A percentile compares a stretch with the other conserved stretches of the same genome.
phyloP scores from a whole-genome alignment of 1,140 invertebrate genomes.

The Saccostrea echinata region DNA sequence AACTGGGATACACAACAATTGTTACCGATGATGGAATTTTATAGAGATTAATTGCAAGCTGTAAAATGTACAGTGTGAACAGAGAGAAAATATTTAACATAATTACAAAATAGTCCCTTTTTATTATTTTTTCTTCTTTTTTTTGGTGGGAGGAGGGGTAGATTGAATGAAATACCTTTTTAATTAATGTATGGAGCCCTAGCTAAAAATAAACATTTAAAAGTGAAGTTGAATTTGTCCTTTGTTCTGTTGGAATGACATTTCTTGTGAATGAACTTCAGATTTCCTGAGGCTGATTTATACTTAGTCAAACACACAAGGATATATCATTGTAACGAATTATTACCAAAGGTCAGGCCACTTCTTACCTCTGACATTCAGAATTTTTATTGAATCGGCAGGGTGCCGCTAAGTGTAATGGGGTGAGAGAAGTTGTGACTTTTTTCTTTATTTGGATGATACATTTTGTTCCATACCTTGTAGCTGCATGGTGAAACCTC shows the following conservation, averaged over 20 bases:
- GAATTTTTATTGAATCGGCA: not conserved
- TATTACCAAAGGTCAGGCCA: not conserved
- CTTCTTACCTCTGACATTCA: not conserved
- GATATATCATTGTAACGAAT: not conserved
- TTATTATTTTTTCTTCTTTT: not conserved
- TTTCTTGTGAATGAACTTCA: constrained; percentile 31
- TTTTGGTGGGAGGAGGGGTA: not conserved
- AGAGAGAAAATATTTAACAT: not conserved
- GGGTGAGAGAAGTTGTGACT: not conserved
- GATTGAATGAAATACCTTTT: not conserved
- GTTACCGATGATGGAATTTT: not conserved
- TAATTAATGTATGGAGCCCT: not conserved
- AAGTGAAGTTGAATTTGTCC: too few relatives aligned
- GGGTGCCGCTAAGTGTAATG: not conserved
- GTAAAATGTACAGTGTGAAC: not conserved
- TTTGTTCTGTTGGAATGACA: not conserved
- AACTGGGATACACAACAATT: not conserved
- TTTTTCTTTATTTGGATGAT: not conserved
- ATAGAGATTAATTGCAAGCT: not conserved
- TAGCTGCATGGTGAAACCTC: not conserved
- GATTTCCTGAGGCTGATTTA: constrained; percentile 25
- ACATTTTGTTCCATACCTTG: constrained; percentile 2
- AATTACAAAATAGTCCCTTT: not conserved
- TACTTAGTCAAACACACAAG: not conserved
- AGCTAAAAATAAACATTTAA: too few relatives aligned